Evolutionary conservation across 2,797 vertebrate genomes (phyloP).

Genomic region (Cossypha caffra): DNA sequence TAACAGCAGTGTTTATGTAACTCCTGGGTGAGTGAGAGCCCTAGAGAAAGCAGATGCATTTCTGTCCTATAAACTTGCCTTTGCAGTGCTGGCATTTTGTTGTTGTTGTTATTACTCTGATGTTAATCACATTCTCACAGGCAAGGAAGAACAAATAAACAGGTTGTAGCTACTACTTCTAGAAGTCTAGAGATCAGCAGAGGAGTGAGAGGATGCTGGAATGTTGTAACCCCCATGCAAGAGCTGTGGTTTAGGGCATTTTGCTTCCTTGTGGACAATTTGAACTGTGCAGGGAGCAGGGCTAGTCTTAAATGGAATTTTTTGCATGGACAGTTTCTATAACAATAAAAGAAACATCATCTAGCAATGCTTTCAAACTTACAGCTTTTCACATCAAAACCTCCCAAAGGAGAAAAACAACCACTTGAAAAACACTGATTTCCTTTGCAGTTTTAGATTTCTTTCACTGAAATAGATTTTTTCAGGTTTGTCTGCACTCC

Average conservation of each 20-base stretch:
- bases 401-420: neutral
- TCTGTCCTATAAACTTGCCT: neutral
- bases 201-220: rapidly evolving
- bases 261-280: neutral
- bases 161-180: neutral
- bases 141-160: neutral
- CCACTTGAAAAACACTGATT: neutral
- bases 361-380: neutral
- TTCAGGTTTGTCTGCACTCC: neutral
- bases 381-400: neutral
- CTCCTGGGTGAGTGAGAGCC: neutral
- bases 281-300: neutral
- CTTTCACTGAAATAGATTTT: neutral
- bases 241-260: neutral
- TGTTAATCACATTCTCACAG: neutral
- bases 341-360: neutral
- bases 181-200: neutral
- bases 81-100: neutral
- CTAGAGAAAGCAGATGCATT: neutral
- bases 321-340: neutral
- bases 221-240: neutral
- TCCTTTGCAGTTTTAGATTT: neutral
- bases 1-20: neutral
- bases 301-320: neutral
- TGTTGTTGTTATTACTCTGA: neutral